These are phyloP conservation scores for Yponomeuta plumbellus DNA, from an alignment of 2,888 invertebrate genomes.

Conservation along the genomic window DNA sequence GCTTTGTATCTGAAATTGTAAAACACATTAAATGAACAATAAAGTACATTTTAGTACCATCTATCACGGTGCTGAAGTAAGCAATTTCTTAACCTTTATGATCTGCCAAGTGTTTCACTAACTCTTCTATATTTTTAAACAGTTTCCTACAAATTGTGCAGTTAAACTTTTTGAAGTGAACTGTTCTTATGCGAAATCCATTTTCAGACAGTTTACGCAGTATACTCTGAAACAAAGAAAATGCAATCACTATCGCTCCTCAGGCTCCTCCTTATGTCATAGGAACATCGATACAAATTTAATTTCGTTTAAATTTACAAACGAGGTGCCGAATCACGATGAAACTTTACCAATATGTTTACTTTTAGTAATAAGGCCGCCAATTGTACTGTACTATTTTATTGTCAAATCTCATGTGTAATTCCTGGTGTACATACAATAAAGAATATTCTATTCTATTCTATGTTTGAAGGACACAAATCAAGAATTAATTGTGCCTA, in stretches of 20 bases:
- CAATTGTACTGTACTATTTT: no score
- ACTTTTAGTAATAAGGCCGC: no score
- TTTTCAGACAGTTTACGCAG: slow-evolving; percentile 56
- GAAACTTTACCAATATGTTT: neutral
- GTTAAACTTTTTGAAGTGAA: slow-evolving; percentile 38
- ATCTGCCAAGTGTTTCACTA: slow-evolving; percentile 41
- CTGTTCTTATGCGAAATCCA: slow-evolving; percentile 46
- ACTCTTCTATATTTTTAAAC: slow-evolving; percentile 51
- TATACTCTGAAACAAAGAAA: slow-evolving; percentile 45
- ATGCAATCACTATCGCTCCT: no score
- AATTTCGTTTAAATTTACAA: no score
- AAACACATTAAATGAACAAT: slow-evolving; percentile 5
- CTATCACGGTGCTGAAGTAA: neutral
- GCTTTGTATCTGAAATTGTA: slow-evolving; percentile 46
- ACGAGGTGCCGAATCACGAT: neutral
- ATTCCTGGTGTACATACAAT: no score
- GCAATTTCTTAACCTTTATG: slow-evolving; percentile 46
- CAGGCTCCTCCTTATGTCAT: no score
- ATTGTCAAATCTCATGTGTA: no score
- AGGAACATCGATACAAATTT: no score
- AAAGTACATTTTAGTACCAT: neutral
- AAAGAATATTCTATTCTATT: no score
- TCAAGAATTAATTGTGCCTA: no score
- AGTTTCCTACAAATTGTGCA: slow-evolving; percentile 54
- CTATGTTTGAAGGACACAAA: no score